Conservation (phyloP, 2,113 vertebrate genomes). For the Hippolais icterina region DNA sequence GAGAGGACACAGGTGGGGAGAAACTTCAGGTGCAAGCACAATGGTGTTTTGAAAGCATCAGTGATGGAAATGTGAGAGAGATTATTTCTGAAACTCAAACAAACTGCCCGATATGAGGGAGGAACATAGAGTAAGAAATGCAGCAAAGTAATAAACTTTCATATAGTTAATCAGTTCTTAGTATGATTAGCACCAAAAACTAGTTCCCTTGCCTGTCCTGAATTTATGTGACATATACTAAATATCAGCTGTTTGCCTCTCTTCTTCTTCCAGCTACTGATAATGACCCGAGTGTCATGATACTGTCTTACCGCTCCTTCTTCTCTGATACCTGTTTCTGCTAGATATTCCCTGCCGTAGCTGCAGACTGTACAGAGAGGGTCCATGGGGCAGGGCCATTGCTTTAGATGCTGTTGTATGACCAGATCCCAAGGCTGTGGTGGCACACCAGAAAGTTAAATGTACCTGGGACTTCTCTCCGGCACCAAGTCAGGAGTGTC, state of each 20-base stretch:
- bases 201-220: neutral
- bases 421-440: neutral
- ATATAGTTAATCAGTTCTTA: neutral
- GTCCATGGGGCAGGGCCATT: neutral
- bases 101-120: neutral
- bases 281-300: accelerated
- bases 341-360: neutral
- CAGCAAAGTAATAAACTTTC: neutral
- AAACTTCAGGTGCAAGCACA: neutral
- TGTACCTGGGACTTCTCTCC: neutral
- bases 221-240: neutral
- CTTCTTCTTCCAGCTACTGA: neutral
- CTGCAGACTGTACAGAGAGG: neutral
- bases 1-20: neutral
- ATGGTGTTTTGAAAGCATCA: neutral
- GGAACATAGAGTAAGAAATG: neutral
- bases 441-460: neutral
- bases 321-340: neutral
- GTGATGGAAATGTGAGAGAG: neutral
- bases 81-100: neutral
- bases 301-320: neutral
- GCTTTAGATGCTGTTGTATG: neutral
- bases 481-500: neutral
- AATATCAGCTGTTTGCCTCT: neutral
- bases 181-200: neutral